A percentile compares a stretch with the other conserved stretches of the same genome.
Conservation (phyloP, 2,113 vertebrate genomes). For the Nestor notabilis region DNA sequence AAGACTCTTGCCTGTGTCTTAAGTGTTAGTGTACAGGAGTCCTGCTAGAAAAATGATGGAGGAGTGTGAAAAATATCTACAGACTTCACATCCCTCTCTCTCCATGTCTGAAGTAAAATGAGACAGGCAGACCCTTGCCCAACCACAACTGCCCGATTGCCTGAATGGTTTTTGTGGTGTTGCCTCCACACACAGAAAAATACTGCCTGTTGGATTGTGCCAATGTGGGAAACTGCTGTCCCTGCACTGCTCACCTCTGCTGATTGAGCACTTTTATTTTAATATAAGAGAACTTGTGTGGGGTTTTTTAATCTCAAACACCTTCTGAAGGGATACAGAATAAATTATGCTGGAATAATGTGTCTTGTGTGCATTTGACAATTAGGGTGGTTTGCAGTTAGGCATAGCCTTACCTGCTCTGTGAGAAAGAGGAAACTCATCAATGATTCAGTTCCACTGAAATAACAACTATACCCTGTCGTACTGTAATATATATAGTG, state of each 20-base stretch:
- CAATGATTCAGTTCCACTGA: not conserved
- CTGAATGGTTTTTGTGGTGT: not conserved
- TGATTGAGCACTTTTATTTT: not conserved
- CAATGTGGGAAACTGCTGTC: not conserved
- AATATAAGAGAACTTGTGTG: not conserved
- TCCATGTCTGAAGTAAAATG: not conserved
- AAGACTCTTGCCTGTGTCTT: not conserved
- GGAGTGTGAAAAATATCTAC: not conserved
- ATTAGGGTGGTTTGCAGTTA: not conserved
- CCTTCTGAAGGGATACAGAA: not conserved
- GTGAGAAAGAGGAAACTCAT: not conserved
- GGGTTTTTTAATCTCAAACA: not conserved
- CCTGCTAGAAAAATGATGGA: not conserved
- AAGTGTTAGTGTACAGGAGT: not conserved
- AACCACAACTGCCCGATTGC: not conserved
- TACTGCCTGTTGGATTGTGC: rapidly evolving
- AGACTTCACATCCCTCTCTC: not conserved
- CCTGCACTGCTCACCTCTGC: not conserved
- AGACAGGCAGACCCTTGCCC: not conserved
- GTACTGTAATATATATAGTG: not conserved
- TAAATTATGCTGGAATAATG: not conserved
- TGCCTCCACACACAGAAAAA: not conserved
- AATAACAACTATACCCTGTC: not conserved
- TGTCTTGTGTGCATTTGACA: not conserved
- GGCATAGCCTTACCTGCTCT: not conserved